Base-by-base conservation (phyloP, 2,888 invertebrate species). In the Aethes cnicana region DNA sequence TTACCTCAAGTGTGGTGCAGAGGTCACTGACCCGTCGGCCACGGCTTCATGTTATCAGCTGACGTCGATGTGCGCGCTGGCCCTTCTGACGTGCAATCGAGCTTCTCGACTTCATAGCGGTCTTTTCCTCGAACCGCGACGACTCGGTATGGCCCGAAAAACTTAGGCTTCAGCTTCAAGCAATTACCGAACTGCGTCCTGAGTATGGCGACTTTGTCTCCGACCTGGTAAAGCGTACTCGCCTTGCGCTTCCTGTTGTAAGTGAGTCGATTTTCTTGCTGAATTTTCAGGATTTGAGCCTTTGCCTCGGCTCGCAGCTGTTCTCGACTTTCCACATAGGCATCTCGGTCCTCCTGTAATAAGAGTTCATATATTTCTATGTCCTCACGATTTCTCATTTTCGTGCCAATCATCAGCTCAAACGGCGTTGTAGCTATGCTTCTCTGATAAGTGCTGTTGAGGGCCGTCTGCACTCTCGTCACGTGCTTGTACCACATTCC, bases 401-500 rank as follows among this genome's bases (percentile, higher is more conserved):
- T 26, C 3, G 26, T 26, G 2, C 26, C 26, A 26, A 3, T 4
- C 26, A 26, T 26, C 3, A 26, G 26, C n/a, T 26, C 26, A 9
- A 26, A 26, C 26, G 26, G 26, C 26, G 26, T 9, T 2, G 26
- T 26, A n/a, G n/a, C 26, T n/a, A 26, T 26, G 26, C 26, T 26
- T 26, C 26, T 26, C 9, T 26, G 26, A 9, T 26, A 26, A 4
- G 26, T 26, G 26, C 26, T 26, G n/a, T 26, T 26, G 26, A 26
- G 26, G 4, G 59, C 55, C 4, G 59, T 62, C 4, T 63, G 26
- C 9, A 26, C 9, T n/a, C 26, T 8, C 26, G 26, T 2, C 7
- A 26, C 26, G 4, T 26, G 26, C 26, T 26, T 26, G 9, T 26
- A 26, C 26, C 26, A 26, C 9, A 26, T 2, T 8, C 26, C 26